Evolutionary conservation across 1,140 invertebrate species (phyloP).

Genomic region (Drosophila nebulosa): DNA sequence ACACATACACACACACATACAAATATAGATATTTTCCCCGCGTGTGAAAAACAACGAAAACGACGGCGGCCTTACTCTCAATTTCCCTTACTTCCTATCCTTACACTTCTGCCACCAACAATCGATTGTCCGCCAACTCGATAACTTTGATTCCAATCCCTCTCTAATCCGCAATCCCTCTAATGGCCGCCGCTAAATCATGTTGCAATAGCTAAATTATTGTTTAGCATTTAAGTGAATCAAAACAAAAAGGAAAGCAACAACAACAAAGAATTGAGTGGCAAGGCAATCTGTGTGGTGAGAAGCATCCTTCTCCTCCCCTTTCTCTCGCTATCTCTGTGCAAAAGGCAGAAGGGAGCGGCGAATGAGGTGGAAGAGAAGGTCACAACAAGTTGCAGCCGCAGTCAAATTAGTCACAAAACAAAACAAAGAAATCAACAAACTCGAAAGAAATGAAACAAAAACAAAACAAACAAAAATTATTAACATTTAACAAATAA

Average conservation of each 20-base stretch:
- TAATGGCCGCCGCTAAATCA: neutral
- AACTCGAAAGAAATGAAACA: conserved; percentile 24
- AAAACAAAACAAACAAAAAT: conserved; percentile 9
- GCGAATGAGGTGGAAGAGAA: neutral
- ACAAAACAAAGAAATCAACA: conserved; percentile 65
- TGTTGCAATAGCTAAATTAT: conserved; percentile 74
- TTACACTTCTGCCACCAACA: neutral
- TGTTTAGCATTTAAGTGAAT: conserved; percentile 74
- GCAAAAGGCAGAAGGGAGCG: neutral
- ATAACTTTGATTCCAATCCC: neutral
- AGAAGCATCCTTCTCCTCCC: neutral
- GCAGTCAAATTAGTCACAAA: conserved; percentile 64
- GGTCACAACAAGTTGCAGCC: conserved; percentile 23
- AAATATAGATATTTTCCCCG: neutral
- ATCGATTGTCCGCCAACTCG: neutral
- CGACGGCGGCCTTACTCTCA: conserved; percentile 7
- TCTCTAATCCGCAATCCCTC: conserved; percentile 16
- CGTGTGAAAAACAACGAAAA: conserved; percentile 57
- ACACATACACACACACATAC: neutral
- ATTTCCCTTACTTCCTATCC: neutral
- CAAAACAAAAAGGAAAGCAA: conserved; percentile 25
- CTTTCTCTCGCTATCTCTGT: neutral
- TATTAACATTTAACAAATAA: conserved; percentile 39
- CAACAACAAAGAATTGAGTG: conserved; percentile 3
- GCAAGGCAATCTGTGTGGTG: neutral